phyloP scores from a whole-genome alignment of 2,113 vertebrate species.

The Hydrolagus affinis region DNA sequence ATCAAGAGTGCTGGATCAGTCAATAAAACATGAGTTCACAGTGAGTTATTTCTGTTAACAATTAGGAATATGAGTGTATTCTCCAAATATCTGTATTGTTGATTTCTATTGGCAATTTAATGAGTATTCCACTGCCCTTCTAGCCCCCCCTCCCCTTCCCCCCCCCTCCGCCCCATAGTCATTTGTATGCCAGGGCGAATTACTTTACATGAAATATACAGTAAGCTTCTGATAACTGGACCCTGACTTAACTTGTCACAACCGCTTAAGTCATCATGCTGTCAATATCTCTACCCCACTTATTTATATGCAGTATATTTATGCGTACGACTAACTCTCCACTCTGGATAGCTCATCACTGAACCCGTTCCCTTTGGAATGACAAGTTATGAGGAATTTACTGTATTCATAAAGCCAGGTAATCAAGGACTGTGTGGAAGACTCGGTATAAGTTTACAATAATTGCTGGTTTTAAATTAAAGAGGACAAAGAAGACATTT shows the following conservation, averaged over 20 bases:
- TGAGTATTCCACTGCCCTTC: background rate
- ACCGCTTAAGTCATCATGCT: background rate
- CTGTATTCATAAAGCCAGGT: no score
- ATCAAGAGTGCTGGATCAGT: background rate
- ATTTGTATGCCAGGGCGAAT: background rate
- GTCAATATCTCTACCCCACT: background rate
- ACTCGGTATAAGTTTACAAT: no score
- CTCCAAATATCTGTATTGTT: background rate
- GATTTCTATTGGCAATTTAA: no score
- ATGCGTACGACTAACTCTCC: no score
- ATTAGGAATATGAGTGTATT: background rate
- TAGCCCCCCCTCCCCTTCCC: background rate
- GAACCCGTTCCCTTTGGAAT: no score
- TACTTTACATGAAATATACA: background rate
- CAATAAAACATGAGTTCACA: no score
- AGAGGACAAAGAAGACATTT: no score
- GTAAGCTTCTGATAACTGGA: background rate
- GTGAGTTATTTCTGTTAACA: slow-evolving; percentile 5
- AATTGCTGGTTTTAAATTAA: no score
- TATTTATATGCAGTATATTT: no score
- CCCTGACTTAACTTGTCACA: background rate
- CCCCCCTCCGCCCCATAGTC: background rate
- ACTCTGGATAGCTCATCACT: no score
- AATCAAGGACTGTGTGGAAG: no score
- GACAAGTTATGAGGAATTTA: no score